Conservation (phyloP, 2,797 vertebrate genomes). For the Pangasius macronema region DNA sequence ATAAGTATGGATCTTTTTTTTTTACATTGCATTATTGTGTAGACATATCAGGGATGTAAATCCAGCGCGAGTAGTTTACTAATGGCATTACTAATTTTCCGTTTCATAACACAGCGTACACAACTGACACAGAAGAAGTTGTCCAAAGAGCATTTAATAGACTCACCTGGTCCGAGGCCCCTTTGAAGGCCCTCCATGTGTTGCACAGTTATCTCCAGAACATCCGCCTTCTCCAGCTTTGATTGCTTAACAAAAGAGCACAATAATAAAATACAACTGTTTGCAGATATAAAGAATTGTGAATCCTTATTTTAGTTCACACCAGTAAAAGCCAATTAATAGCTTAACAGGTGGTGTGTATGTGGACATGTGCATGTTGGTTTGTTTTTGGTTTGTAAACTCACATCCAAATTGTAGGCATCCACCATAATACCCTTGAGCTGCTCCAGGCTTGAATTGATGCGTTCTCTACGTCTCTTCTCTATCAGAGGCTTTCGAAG, state of each 20-base stretch:
- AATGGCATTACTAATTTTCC: neutral
- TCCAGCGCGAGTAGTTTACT: neutral
- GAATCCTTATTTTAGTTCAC: neutral
- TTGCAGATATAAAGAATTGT: neutral
- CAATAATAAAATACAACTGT: neutral
- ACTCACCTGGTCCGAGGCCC: conserved; percentile 55
- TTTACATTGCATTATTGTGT: neutral
- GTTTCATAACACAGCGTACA: neutral
- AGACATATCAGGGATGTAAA: neutral
- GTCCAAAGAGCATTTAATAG: neutral
- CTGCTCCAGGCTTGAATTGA: conserved; percentile 67
- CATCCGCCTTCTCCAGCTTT: conserved; percentile 69
- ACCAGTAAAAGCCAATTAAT: neutral
- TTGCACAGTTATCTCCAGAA: conserved; percentile 68
- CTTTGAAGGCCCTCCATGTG: conserved; percentile 67
- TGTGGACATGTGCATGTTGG: neutral
- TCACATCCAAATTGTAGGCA: conserved; percentile 68
- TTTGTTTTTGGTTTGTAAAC: conserved; percentile 17
- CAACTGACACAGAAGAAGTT: neutral
- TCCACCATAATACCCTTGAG: conserved; percentile 69
- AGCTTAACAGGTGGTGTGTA: neutral
- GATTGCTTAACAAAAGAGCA: conserved; percentile 58
- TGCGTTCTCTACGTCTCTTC: conserved; percentile 65
- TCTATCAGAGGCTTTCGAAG: conserved; percentile 67
- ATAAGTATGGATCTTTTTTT: neutral